Conservation (phyloP, 2,797 vertebrate genomes). For the Eulemur albifrons region DNA sequence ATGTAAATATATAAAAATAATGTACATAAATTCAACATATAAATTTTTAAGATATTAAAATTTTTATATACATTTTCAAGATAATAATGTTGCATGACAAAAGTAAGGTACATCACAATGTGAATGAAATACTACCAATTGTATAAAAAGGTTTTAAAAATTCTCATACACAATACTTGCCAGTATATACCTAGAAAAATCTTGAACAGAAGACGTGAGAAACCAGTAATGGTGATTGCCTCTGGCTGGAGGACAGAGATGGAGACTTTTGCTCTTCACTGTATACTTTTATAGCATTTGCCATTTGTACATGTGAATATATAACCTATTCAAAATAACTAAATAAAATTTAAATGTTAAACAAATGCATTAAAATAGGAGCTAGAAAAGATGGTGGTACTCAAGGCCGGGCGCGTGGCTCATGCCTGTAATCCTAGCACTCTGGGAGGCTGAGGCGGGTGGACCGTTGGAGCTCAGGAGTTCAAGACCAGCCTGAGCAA, state of each 20-base stretch:
- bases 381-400: not conserved
- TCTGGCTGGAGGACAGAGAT: not conserved
- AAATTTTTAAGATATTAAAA: not conserved
- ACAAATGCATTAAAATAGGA: not conserved
- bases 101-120: not conserved
- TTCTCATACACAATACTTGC: not conserved
- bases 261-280: not conserved
- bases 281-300: not conserved
- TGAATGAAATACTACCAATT: not conserved
- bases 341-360: constrained; percentile 10
- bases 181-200: not conserved
- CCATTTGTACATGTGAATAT: not conserved
- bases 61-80: not conserved
- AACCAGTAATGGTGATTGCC: not conserved
- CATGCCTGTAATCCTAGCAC: too few species aligned
- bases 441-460: too few species aligned
- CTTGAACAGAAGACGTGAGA: not conserved
- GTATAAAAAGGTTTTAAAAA: not conserved
- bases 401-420: too few species aligned
- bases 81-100: not conserved
- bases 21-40: not conserved
- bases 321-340: constrained; percentile 12
- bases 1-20: not conserved
- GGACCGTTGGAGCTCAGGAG: too few species aligned
- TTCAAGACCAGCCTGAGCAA: too few species aligned